Conservation (phyloP, 2,888 invertebrate genomes). For the Xestia sexstrigata region DNA sequence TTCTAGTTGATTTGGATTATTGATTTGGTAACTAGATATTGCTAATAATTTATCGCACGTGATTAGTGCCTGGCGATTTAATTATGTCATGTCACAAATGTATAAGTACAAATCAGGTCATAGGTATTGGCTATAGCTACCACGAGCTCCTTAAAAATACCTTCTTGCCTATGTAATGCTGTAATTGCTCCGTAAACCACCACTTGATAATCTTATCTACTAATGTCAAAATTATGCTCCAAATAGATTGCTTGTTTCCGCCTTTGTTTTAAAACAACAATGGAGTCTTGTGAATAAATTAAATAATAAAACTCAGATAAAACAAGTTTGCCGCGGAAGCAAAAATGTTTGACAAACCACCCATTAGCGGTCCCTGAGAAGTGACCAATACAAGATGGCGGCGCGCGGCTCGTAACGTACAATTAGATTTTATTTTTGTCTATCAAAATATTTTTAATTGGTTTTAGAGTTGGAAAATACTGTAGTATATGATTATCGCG, state of each 20-base stretch:
- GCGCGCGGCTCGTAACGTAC: slow-evolving; percentile 73
- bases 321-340: slow-evolving; percentile 78
- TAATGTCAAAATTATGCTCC: slow-evolving; percentile 65
- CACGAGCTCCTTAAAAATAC: neutral
- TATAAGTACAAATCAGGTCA: neutral
- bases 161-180: neutral
- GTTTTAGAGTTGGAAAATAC: slow-evolving; percentile 86
- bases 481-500: slow-evolving; percentile 86
- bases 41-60: slow-evolving; percentile 42
- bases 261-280: slow-evolving; percentile 75
- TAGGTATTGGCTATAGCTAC: neutral
- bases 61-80: slow-evolving; percentile 25
- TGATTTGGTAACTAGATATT: slow-evolving; percentile 29
- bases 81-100: neutral
- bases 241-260: slow-evolving; percentile 72
- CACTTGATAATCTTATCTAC: slow-evolving; percentile 53
- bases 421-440: slow-evolving; percentile 87
- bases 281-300: slow-evolving; percentile 76
- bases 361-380: slow-evolving; percentile 79
- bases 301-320: slow-evolving; percentile 76
- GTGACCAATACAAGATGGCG: slow-evolving; percentile 78
- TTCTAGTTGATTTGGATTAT: slow-evolving; percentile 75
- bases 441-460: slow-evolving; percentile 90
- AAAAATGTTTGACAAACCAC: slow-evolving; percentile 84
- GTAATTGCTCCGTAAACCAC: slow-evolving; percentile 36